Percentiles rank a stretch among this genome's conserved stretches.
Evolutionary conservation across 2,113 vertebrate genomes (phyloP).

Genomic region (Galemys pyrenaicus): DNA sequence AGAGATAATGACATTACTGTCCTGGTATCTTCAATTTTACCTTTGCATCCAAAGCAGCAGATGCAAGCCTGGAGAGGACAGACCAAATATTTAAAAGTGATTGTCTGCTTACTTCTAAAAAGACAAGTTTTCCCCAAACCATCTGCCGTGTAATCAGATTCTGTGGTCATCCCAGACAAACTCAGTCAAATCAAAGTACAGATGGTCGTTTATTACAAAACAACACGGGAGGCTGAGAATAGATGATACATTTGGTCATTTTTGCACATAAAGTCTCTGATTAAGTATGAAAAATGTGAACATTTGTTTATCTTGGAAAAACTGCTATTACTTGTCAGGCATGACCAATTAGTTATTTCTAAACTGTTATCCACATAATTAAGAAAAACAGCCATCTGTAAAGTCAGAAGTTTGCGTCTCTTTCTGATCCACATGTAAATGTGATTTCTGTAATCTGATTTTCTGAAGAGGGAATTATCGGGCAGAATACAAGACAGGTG

Average conservation of each 20-base stretch:
- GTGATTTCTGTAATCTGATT: constrained; percentile 76
- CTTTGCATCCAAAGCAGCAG: not conserved
- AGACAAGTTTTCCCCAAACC: constrained; percentile 72
- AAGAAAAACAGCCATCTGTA: constrained; percentile 91
- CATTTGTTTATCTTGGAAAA: constrained; percentile 90
- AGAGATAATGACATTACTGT: not conserved
- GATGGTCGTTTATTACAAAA: constrained; percentile 87
- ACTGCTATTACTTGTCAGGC: constrained; percentile 88
- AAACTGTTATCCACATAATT: constrained; percentile 87
- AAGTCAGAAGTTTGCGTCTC: constrained; percentile 85
- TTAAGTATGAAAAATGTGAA: constrained; percentile 90
- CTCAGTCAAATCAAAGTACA: constrained; percentile 86
- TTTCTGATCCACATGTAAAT: constrained; percentile 79
- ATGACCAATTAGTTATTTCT: constrained; percentile 90
- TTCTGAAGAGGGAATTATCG: constrained; percentile 73
- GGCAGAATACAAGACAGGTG: constrained; percentile 53
- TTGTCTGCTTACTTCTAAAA: constrained; percentile 61
- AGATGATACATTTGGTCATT: constrained; percentile 87
- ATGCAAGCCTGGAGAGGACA: not conserved
- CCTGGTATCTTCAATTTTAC: not conserved
- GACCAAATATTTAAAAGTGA: constrained; percentile 45
- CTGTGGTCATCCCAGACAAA: constrained; percentile 83
- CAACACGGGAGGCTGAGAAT: constrained; percentile 84
- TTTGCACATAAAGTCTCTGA: constrained; percentile 87
- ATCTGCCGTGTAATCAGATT: constrained; percentile 84